Conservation (phyloP, 2,797 vertebrate species). For the Tapera naevia region DNA sequence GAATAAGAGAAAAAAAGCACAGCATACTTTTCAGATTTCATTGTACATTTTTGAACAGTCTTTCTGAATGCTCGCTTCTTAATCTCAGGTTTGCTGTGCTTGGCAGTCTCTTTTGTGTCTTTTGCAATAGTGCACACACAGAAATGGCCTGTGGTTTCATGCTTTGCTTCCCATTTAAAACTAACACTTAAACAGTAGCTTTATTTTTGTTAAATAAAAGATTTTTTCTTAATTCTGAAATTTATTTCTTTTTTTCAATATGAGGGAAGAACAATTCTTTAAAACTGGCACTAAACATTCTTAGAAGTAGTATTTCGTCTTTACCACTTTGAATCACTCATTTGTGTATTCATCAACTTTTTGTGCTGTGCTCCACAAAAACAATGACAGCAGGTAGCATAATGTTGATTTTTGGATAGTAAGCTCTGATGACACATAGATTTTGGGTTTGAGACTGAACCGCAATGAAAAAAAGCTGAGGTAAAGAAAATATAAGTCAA, state of each 20-base stretch:
- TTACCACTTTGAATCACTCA: neutral
- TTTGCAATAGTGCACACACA: constrained; percentile 26
- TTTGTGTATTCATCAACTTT: neutral
- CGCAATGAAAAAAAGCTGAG: neutral
- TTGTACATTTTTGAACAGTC: neutral
- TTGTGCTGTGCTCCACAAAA: neutral
- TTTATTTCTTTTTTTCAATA: neutral
- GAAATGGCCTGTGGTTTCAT: constrained; percentile 49
- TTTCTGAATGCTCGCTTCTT: neutral
- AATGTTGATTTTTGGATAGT: neutral
- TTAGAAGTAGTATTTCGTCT: neutral
- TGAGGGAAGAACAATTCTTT: neutral
- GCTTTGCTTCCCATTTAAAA: constrained; percentile 61
- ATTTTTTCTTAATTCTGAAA: neutral
- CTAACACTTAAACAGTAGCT: constrained; percentile 49
- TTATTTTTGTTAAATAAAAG: constrained; percentile 59
- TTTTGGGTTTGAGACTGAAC: neutral
- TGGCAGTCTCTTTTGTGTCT: constrained; percentile 37
- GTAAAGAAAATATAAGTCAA: neutral
- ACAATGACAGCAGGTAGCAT: neutral
- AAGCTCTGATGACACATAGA: neutral
- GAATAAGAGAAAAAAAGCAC: neutral
- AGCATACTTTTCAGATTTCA: neutral
- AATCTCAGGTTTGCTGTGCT: neutral
- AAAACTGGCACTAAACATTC: neutral